Base-by-base conservation (phyloP, 2,113 vertebrate genomes). In the Sturnus vulgaris region DNA sequence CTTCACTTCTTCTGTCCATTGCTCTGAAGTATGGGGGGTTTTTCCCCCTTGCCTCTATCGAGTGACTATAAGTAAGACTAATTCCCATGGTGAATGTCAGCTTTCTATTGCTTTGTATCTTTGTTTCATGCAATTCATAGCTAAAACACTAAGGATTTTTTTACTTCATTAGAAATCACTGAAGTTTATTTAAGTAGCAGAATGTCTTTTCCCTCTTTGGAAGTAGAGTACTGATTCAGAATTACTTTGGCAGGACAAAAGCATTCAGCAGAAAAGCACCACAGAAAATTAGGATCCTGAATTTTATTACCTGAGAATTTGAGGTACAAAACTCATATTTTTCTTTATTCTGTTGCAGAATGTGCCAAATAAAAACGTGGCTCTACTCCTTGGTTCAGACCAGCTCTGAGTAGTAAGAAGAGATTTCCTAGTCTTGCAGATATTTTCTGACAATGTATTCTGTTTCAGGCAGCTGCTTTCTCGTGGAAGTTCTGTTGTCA, bases 31-130 rank as follows among this genome's bases (percentile, higher is more conserved):
- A 50, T 40, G 12, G 13, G 0, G 0, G 4, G 12, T 46, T 64
- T 52, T 50, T 30, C 0, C 1, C 11, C 50, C 11, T 52, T 52
- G 31, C 31, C 12, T 22, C 42, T 49, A 0, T 55, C 2, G 12
- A n/a, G 7, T 59, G 15, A 12, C 69, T 80, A 3, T 55, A 60
- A 55, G 35, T 42, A 69, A 69, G 39, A 31, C 8, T 22, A 80
- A 42, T 82, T 64, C 39, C 31, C 33, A 21, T 47, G 33, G 20
- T 89, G 49, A 59, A 15, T 42, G 18, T 72, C 40, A 73, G n/a
- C 46, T 80, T 2, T 53, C 65, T 77, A 1, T 73, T 50, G 3
- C 47, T 86, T 60, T 0, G 1, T 72, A 46, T 42, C 40, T 66
- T 79, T 72, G 7, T 56, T 81, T 35, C 21, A 5, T 65, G 27